Conservation (phyloP, 1,140 invertebrate genomes). For the Hylyphantes graminicola region DNA sequence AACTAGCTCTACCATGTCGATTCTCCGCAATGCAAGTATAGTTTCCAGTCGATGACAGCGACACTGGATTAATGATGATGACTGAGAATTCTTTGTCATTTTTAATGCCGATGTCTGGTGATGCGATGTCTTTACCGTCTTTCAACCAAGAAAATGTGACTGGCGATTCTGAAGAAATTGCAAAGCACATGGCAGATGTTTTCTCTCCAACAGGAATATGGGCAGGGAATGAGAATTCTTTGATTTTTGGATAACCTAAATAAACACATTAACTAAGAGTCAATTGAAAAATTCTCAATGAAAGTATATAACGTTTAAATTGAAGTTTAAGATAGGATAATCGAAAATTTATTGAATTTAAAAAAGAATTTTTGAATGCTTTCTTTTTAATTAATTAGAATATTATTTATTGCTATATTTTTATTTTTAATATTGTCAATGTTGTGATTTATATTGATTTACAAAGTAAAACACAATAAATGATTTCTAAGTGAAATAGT, state of each 20-base stretch:
- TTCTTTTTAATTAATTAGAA: no score
- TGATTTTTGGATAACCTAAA: conserved; percentile 17
- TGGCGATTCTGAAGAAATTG: background rate
- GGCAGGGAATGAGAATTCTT: conserved; percentile 17
- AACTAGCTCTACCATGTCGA: conserved; percentile 33
- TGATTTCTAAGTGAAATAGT: no score
- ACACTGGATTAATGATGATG: conserved; percentile 41
- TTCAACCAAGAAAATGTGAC: conserved; percentile 20
- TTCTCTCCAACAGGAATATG: background rate
- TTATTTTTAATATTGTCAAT: no score
- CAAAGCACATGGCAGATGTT: conserved; percentile 27
- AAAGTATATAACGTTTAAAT: background rate
- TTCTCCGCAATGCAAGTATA: conserved; percentile 62
- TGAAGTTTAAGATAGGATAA: background rate
- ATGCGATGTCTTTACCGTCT: conserved; percentile 2
- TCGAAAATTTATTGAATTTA: no score
- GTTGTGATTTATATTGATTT: no score
- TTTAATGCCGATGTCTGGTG: conserved; percentile 22
- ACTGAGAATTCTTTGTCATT: conserved; percentile 33
- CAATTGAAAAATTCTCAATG: background rate
- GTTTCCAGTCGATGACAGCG: conserved; percentile 37
- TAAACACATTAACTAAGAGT: background rate
- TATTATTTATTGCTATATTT: no score
- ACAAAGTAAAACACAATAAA: no score
- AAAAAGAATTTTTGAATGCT: no score